These are phyloP conservation scores for Cosmopolites sordidus DNA, from an alignment of 2,888 invertebrate genomes.

Conservation along the genomic window DNA sequence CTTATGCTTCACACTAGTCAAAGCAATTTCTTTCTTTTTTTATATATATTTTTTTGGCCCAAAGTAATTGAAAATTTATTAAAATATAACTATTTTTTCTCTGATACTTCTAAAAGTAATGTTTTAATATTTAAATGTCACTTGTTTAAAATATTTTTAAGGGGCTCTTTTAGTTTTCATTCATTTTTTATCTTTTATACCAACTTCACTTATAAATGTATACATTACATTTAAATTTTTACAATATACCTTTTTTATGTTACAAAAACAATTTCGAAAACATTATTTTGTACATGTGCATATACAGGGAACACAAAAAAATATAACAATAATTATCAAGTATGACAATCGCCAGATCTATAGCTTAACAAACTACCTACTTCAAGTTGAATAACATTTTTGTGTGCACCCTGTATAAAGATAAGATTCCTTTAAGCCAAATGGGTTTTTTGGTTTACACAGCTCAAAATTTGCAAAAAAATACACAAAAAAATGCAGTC, in stretches of 20 bases:
- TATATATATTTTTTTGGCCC: slow-evolving; percentile 31
- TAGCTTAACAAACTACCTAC: too few species aligned
- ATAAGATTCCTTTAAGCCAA: slow-evolving; percentile 63
- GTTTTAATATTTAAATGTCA: too few species aligned
- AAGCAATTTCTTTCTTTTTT: slow-evolving; percentile 25
- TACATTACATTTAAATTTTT: slow-evolving; percentile 17
- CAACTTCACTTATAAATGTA: slow-evolving; percentile 10
- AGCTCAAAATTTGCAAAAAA: slow-evolving; percentile 20
- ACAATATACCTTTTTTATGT: slow-evolving; percentile 30
- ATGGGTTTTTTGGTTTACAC: slow-evolving; percentile 20
- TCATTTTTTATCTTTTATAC: slow-evolving; percentile 19
- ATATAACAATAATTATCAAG: too few species aligned
- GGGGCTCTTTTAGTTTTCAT: slow-evolving; percentile 26
- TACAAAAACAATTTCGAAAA: slow-evolving; percentile 23
- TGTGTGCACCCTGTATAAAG: slow-evolving; percentile 48
- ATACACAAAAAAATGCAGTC: neutral
- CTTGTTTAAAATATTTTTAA: slow-evolving; percentile 13
- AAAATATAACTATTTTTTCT: slow-evolving; percentile 35
- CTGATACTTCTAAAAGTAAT: slow-evolving; percentile 17
- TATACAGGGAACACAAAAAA: too few species aligned
- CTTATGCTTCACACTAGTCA: slow-evolving; percentile 2
- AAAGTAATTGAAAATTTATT: slow-evolving; percentile 32
- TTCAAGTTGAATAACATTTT: too few species aligned
- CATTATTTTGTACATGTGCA: neutral
- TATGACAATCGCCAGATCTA: too few species aligned